Evolutionary conservation across 2,113 vertebrate genomes (phyloP).

Genomic region (Dasyurus viverrinus): DNA sequence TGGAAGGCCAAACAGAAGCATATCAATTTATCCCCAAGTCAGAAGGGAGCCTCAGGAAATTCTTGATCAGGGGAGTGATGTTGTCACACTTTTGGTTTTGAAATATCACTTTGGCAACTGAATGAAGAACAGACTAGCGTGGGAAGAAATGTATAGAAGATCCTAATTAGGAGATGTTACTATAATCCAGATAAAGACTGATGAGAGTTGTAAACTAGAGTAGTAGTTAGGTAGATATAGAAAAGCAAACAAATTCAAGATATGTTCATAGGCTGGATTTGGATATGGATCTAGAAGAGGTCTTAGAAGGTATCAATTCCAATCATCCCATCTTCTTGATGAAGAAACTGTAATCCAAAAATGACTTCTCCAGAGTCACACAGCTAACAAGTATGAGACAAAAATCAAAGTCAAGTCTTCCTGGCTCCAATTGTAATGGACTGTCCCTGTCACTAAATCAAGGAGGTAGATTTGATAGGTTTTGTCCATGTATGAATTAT

Average conservation of each 20-base stretch:
- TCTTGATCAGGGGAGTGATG: neutral
- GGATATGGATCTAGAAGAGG: neutral
- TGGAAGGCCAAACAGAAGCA: neutral
- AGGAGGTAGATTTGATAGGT: neutral
- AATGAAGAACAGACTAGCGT: neutral
- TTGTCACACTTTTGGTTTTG: neutral
- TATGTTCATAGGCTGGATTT: neutral
- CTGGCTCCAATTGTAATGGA: neutral
- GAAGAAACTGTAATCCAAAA: neutral
- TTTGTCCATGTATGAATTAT: neutral
- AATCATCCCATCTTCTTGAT: neutral
- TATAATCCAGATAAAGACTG: neutral
- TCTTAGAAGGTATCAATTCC: neutral
- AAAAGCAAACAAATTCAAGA: neutral
- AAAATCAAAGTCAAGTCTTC: neutral
- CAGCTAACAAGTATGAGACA: neutral
- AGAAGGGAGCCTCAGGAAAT: neutral
- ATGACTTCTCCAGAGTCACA: neutral
- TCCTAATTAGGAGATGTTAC: neutral
- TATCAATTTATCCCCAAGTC: neutral
- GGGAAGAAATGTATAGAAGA: neutral
- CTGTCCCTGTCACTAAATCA: neutral
- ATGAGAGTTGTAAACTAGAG: neutral
- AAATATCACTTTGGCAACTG: neutral
- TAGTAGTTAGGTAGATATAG: neutral